Conservation (phyloP, 2,113 vertebrate species). For the Marmota monax region DNA sequence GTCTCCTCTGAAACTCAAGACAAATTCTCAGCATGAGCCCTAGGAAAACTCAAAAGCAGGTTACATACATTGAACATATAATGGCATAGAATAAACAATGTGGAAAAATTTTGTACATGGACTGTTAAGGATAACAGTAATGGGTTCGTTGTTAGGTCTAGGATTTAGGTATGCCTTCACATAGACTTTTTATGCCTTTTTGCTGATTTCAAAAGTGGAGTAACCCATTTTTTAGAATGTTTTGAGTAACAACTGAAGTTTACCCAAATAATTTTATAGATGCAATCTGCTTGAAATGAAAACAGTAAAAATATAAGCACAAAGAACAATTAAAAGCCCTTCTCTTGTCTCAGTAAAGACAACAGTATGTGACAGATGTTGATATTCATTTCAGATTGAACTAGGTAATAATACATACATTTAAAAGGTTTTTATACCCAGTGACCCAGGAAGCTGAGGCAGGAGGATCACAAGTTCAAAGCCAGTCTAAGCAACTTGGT, state of each 20-base stretch:
- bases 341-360: conserved; percentile 1
- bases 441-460: too few relatives aligned
- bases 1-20: too few relatives aligned
- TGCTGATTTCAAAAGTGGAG: neutral
- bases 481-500: too few relatives aligned
- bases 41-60: too few relatives aligned
- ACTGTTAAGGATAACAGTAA: neutral
- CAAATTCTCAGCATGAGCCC: too few relatives aligned
- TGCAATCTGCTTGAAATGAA: conserved; percentile 46
- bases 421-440: neutral
- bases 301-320: conserved; percentile 33
- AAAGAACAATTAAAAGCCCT: conserved; percentile 35
- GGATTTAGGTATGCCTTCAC: conserved; percentile 10
- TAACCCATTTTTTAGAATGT: neutral
- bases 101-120: neutral
- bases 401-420: neutral
- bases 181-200: neutral
- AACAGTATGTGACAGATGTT: neutral
- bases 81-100: neutral
- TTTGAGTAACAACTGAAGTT: conserved; percentile 22
- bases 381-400: conserved; percentile 43
- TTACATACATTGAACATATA: too few relatives aligned
- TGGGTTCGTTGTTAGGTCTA: neutral
- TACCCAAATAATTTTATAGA: neutral
- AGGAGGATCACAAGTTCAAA: too few relatives aligned